A percentile compares a stretch with the other conserved stretches of the same genome.
Evolutionary conservation across 2,113 vertebrate species (phyloP).

Genomic region (Nanorana parkeri): DNA sequence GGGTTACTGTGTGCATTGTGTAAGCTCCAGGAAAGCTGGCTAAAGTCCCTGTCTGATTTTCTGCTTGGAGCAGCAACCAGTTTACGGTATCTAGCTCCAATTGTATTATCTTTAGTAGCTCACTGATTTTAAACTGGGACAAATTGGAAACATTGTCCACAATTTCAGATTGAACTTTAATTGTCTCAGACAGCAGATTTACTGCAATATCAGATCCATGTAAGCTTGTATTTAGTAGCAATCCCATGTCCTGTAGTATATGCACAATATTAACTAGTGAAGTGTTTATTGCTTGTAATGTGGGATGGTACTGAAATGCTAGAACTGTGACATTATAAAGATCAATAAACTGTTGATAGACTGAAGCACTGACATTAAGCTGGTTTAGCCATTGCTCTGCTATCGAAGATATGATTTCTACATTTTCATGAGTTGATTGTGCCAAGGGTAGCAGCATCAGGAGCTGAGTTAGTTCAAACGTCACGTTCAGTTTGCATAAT

Average conservation of each 20-base stretch:
- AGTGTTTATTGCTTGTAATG: constrained; percentile 27
- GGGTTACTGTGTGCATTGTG: background rate
- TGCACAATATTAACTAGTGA: constrained; percentile 23
- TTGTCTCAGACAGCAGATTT: background rate
- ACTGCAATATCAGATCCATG: background rate
- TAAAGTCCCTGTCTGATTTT: constrained; percentile 1
- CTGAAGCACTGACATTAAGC: background rate
- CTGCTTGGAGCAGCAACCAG: constrained; percentile 18
- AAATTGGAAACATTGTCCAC: background rate
- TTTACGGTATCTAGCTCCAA: constrained; percentile 4
- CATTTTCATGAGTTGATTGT: background rate
- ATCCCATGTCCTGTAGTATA: constrained; percentile 7
- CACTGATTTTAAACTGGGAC: constrained; percentile 27
- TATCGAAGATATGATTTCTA: constrained; percentile 9
- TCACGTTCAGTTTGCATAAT: constrained; percentile 26
- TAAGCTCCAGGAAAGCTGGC: background rate
- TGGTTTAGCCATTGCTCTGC: constrained; percentile 20
- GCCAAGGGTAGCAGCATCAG: background rate
- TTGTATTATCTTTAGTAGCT: constrained; percentile 1
- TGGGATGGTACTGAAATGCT: constrained; percentile 8
- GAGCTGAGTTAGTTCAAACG: constrained; percentile 9
- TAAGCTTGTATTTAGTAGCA: background rate
- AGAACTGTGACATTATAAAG: constrained; percentile 18
- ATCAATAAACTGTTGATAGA: constrained; percentile 17
- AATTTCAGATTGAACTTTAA: background rate